Base-by-base conservation (phyloP, 2,113 vertebrate species). In the Apodemus speciosus region DNA sequence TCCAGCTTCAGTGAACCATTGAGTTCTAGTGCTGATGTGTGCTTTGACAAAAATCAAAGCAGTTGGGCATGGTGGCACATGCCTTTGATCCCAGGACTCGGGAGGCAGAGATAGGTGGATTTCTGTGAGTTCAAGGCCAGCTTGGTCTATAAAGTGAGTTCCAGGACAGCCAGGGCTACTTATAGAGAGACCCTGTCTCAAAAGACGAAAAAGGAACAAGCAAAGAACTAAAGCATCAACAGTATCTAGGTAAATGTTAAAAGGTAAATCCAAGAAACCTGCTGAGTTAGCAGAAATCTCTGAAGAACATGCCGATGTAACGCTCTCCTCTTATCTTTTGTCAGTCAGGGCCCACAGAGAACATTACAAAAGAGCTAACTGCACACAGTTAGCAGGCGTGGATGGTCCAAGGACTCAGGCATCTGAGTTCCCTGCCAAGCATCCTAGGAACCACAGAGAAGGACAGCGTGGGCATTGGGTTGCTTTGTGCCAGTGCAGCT, bases 201-300 rank as follows among this genome's bases (percentile, higher is more conserved):
- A 58, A 80, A 58, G 35, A 58, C 6, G 13, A 80, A 58, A 58
- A 58, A 38, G 0, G 4, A 80, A 25, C 51, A 80, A 80, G 56
- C 11, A 80, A 38, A 56, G 13, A n/a, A 30, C 27, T 77, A 90
- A 68, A 71, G 53, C 84, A 58, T n/a, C 87, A 15, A 10, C 16
- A 58, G 40, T 69, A 88, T 40, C 38, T 81, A 76, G 32, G 60
- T 66, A 53, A 49, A 20, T 83, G 49, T 93, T 49, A 40, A 71
- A 94, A 88, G 66, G 40, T 35, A 76, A 80, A 3, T 51, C 62
- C 23, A 53, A 69, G 83, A 93, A 90, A 90, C 38, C n/a, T 89
- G 25, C 43, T 58, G 73, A 62, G 66, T 66, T 71, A 69, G 51
- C 71, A 71, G 81, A 92, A 93, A 76, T 76, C 68, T 87, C 92